Evolutionary conservation across 53 echinoderm and acorn worm species (phyloP).

Genomic region (Astropecten irregularis): DNA sequence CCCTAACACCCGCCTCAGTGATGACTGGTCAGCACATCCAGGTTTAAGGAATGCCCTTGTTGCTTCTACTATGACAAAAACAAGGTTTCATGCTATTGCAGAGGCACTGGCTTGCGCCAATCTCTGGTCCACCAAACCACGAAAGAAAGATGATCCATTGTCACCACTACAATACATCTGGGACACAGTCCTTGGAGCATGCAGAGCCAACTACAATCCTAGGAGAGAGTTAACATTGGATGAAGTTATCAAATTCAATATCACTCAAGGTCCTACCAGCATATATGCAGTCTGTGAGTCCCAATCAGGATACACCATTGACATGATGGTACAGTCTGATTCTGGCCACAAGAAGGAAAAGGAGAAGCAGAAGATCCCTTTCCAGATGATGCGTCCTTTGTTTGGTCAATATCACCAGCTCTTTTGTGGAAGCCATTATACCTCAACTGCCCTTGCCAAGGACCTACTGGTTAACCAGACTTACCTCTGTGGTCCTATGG

Average conservation of each 20-base stretch:
- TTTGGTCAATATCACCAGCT: constrained; percentile 17
- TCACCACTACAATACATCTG: constrained; percentile 9
- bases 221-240: constrained; percentile 27
- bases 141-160: neutral
- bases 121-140: too few relatives aligned
- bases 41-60: constrained; percentile 7
- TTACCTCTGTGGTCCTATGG: constrained; percentile 22
- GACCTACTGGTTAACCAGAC: constrained; percentile 24
- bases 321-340: constrained; percentile 13
- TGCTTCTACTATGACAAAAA: constrained; percentile 30
- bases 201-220: constrained; percentile 31
- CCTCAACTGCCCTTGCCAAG: constrained; percentile 15
- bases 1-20: neutral
- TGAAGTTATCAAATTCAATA: constrained; percentile 8
- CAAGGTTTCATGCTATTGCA: constrained; percentile 16
- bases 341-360: neutral
- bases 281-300: constrained; percentile 36
- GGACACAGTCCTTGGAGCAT: constrained; percentile 30
- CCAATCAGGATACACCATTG: constrained; percentile 12
- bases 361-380: neutral
- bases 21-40: constrained; percentile 8
- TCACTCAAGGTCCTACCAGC: neutral
- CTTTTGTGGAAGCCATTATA: constrained; percentile 1
- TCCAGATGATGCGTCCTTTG: constrained; percentile 30
- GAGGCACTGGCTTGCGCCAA: constrained; percentile 35